Conservation (phyloP, 1,140 invertebrate species). For the Bilobella aurantiaca region DNA sequence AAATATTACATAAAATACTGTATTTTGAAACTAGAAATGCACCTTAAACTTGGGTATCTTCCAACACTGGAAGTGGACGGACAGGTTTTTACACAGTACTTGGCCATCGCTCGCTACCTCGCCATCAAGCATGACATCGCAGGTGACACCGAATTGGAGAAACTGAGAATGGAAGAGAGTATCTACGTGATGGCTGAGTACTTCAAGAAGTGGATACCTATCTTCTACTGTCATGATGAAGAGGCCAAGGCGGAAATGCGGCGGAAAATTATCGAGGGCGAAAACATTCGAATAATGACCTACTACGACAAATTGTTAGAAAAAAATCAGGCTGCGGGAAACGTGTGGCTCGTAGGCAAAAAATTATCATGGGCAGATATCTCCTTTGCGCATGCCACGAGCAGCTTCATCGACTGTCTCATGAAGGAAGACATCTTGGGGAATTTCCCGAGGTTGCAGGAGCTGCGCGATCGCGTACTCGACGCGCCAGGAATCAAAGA, state of each 20-base stretch:
- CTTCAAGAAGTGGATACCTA: neutral
- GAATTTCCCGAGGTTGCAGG: neutral
- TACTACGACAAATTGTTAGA: neutral
- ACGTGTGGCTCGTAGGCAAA: neutral
- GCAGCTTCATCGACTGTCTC: neutral
- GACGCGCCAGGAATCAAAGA: slow-evolving; percentile 1
- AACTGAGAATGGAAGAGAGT: slow-evolving; percentile 9
- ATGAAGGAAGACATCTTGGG: neutral
- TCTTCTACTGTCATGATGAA: neutral
- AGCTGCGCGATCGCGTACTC: neutral
- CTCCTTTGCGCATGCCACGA: neutral
- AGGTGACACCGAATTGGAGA: slow-evolving; percentile 8
- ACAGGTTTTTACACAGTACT: slow-evolving; percentile 3
- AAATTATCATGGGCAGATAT: neutral
- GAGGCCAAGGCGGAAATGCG: neutral
- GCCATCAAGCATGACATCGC: neutral
- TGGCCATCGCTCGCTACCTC: slow-evolving; percentile 12
- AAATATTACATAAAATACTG: neutral
- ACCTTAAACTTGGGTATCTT: neutral
- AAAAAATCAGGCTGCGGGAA: neutral
- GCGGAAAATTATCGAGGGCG: neutral
- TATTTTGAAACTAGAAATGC: neutral
- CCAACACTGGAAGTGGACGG: slow-evolving; percentile 1
- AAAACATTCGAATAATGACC: neutral
- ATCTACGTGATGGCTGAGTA: neutral